Evolutionary conservation across 1,140 invertebrate genomes (phyloP), one percentile per base, ranked within the genome.

Genomic region (Drosophila aff.): DNA sequence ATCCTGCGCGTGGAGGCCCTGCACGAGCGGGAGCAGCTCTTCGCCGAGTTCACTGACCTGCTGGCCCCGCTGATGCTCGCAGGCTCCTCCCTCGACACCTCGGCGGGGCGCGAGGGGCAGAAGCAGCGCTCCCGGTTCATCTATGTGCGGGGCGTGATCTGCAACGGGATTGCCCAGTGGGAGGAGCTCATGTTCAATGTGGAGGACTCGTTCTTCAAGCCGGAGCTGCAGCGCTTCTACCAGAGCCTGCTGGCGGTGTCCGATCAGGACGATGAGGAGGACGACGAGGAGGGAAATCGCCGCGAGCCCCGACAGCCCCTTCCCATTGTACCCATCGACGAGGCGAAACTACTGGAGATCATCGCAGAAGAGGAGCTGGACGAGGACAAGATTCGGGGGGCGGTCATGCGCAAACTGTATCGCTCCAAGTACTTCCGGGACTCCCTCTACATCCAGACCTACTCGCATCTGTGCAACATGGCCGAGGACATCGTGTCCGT

Each of bases 71-170:
- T 89, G 5, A 13, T 57, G 38, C 76, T 53, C 9, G 31, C n/a
- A 3, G 64, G 33, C 16, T 47, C 49, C 0, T 58, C 63, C 3
- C 9, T 76, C 13, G 69, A 72, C 4, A 9, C 3, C 7, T 10
- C 6, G 0, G 3, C 28, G 2, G 52, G 50, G 6, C 13, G 26
- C 21, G 52, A 68, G 23, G 47, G 31, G 8, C 68, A 89, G 16
- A 78, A 61, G 36, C 69, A 91, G 4, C 87, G 78, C 3, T 76
- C 91, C 0, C 47, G 87, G 21, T 79, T 72, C 5, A 81, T 92
- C n/a, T 92, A 87, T 28, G 91, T 92, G 8, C 84, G 91, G 15
- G 91, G 91, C 0, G 76, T 81, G 18, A 87, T 92, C 4, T 86
- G 77, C 28, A 82, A 81, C 28, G 80, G 71, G 13, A 87, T 92